phyloP scores from a whole-genome alignment of 2,113 vertebrate species.

The Eurypyga helias region DNA sequence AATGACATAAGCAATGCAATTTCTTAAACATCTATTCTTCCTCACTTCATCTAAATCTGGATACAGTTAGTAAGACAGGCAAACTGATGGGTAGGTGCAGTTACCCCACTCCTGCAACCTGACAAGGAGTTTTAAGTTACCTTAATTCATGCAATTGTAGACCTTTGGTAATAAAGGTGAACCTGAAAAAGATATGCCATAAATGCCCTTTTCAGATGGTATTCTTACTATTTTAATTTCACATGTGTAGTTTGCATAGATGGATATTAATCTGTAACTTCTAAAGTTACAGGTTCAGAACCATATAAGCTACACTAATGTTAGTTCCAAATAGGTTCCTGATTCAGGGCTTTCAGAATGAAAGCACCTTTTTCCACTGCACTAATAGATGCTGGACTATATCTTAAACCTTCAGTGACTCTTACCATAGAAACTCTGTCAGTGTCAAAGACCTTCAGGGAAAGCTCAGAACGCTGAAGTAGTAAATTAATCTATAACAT shows the following conservation, averaged over 20 bases:
- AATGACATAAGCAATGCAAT: background rate
- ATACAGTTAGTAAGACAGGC: background rate
- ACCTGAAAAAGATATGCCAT: background rate
- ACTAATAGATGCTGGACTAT: background rate
- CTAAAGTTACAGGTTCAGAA: background rate
- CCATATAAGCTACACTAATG: background rate
- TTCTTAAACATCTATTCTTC: background rate
- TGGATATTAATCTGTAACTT: background rate
- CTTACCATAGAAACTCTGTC: background rate
- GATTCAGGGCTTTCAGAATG: background rate
- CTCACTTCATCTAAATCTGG: background rate
- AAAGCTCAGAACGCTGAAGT: background rate
- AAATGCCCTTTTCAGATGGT: background rate
- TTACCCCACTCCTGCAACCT: background rate
- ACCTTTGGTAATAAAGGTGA: background rate
- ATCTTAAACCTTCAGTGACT: background rate
- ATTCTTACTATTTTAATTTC: background rate
- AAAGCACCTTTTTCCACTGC: background rate
- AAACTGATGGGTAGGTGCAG: background rate
- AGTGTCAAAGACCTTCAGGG: background rate
- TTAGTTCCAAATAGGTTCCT: background rate
- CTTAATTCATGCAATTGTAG: background rate
- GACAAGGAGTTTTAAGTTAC: background rate
- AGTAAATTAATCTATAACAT: background rate
- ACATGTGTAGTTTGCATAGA: background rate